phyloP scores from a whole-genome alignment of 2,113 vertebrate species.

The Platichthys flesus region DNA sequence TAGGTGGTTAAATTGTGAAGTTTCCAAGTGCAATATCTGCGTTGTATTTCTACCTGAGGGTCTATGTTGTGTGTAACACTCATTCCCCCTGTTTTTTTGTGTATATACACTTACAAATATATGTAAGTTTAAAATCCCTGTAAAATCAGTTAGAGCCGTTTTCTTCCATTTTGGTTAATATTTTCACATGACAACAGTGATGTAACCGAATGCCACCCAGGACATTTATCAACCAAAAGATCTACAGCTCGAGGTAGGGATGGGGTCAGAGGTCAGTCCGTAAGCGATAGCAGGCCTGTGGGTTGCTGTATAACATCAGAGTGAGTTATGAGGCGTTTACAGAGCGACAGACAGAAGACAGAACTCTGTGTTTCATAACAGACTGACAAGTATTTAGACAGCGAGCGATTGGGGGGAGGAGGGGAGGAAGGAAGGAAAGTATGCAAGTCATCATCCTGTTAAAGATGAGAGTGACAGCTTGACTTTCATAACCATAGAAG shows the following conservation, averaged over 20 bases:
- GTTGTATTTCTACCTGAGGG: too few relatives aligned
- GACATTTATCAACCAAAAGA: neutral
- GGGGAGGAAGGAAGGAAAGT: slow-evolving; percentile 47
- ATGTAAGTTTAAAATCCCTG: too few relatives aligned
- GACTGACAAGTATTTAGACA: slow-evolving; percentile 69
- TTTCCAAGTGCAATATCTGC: too few relatives aligned
- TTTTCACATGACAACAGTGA: neutral
- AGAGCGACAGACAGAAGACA: slow-evolving; percentile 37
- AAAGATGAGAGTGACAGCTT: slow-evolving; percentile 47
- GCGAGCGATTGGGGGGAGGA: slow-evolving; percentile 27
- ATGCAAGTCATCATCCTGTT: slow-evolving; percentile 65
- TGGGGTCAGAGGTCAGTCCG: neutral
- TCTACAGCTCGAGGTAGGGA: neutral
- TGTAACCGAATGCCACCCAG: neutral
- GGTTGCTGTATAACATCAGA: slow-evolving; percentile 21
- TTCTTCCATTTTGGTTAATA: too few relatives aligned
- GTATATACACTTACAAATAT: too few relatives aligned
- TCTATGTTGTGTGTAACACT: too few relatives aligned
- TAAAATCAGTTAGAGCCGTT: too few relatives aligned
- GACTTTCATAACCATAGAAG: slow-evolving; percentile 52
- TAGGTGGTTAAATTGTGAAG: too few relatives aligned
- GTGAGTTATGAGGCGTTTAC: slow-evolving; percentile 9
- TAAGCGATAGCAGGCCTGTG: slow-evolving; percentile 2
- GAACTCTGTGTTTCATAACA: slow-evolving; percentile 58
- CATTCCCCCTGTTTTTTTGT: too few relatives aligned